These are phyloP conservation scores for Calidris pugnax DNA, from an alignment of 2,113 vertebrate genomes.

Conservation along the genomic window DNA sequence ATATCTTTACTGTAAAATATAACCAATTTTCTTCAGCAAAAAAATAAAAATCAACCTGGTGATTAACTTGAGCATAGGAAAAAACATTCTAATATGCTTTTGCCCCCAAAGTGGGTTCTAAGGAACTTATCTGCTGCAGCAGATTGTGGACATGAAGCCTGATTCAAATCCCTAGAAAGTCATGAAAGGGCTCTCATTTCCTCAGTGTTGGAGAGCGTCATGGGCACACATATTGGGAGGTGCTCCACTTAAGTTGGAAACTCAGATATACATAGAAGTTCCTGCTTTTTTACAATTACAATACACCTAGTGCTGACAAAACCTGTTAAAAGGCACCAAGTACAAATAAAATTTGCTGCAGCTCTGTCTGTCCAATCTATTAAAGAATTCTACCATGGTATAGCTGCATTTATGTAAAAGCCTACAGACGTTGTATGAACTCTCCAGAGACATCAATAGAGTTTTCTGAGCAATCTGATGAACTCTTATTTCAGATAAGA, in stretches of 20 bases:
- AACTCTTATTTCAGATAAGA: neutral
- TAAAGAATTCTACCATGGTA: neutral
- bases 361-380: neutral
- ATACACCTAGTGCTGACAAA: neutral
- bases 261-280: neutral
- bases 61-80: neutral
- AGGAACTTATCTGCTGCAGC: neutral
- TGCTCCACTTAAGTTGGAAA: neutral
- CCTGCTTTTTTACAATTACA: neutral
- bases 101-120: neutral
- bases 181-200: neutral
- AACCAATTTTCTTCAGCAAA: neutral
- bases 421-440: neutral
- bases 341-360: neutral
- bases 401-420: neutral
- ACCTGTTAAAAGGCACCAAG: neutral
- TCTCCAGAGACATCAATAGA: neutral
- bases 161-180: neutral
- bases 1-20: neutral
- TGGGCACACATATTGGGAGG: neutral
- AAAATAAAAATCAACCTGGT: neutral
- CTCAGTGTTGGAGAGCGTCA: rapidly evolving
- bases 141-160: neutral
- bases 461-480: neutral
- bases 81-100: neutral